Evolutionary conservation across 2,113 vertebrate genomes (phyloP), one percentile per base, ranked within the genome.

Genomic region (Cariama cristata): DNA sequence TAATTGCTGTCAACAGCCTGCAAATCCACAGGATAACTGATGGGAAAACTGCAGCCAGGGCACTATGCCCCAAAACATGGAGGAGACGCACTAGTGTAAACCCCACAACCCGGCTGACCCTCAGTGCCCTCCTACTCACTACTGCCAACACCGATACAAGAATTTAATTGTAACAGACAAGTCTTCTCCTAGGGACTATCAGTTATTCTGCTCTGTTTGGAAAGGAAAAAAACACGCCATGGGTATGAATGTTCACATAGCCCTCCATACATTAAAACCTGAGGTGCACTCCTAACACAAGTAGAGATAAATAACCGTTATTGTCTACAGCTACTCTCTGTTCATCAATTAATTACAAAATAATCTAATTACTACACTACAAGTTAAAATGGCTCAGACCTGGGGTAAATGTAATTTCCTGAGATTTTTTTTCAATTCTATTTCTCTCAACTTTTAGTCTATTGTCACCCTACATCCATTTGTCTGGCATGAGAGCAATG

Each of bases 301-400:
- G 21, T 32, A 23, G 52, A 66, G 45, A 33, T 73, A 81, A 94
- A 60, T 58, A 23, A 47, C 44, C 64, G 42, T 42, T 64, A 62
- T 16, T 68, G 69, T 59, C 77, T 59, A 59, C 52, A 74, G 64
- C 40, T 44, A 40, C 2, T 4, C 28, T 38, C 77, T 4, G 3
- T 26, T 80, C 66, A 38, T 92, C 79, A 53, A 73, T 96, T 86
- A 72, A 85, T 72, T 88, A 76, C 75, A 72, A 95, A 96, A 79
- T 49, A 87, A 95, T 40, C 67, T 27, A 56, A 60, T 85, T 92
- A 68, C 47, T 60, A 82, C 33, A 26, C 49, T 49, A 10, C 35
- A 49, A 85, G 52, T 69, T 73, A 52, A 89, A 88, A 80, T 21
- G n/a, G 32, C 59, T 94, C 72, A 86, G 50, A 58, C 71, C 38